These are phyloP conservation scores for Brachyistius frenatus DNA, from an alignment of 2,113 vertebrate species.

Conservation along the genomic window DNA sequence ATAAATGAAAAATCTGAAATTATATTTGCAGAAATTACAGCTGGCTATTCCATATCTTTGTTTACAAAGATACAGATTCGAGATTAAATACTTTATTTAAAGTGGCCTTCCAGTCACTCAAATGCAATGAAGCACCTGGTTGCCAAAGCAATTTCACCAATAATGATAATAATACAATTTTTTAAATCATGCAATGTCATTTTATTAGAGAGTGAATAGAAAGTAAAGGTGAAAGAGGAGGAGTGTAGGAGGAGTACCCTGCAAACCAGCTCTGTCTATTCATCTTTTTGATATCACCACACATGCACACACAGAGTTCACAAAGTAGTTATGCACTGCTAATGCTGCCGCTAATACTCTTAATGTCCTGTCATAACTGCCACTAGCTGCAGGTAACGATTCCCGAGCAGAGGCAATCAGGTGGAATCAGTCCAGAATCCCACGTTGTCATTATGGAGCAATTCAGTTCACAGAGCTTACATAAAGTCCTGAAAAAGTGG, in stretches of 20 bases:
- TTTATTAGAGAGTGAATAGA: constrained; percentile 22
- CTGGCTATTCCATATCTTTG: constrained; percentile 48
- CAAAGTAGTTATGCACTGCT: not conserved
- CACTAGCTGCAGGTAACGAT: constrained; percentile 25
- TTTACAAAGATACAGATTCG: constrained; percentile 25
- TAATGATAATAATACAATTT: constrained; percentile 3
- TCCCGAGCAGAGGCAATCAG: constrained; percentile 21
- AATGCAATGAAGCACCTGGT: not conserved
- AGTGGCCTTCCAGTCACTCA: not conserved
- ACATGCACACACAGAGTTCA: not conserved
- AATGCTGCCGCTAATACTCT: constrained; percentile 5
- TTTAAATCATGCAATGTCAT: constrained; percentile 17
- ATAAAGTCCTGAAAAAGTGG: not conserved
- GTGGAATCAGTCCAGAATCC: constrained; percentile 12
- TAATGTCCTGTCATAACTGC: not conserved
- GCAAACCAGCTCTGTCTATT: not conserved
- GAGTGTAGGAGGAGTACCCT: too few species aligned
- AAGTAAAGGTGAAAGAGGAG: not conserved
- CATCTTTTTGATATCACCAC: not conserved
- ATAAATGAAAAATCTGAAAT: constrained; percentile 42
- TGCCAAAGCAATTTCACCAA: constrained; percentile 18
- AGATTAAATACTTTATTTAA: not conserved
- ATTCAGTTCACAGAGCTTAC: not conserved
- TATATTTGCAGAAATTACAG: constrained; percentile 44
- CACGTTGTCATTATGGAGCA: not conserved